A percentile compares a stretch with the other conserved stretches of the same genome.
Conservation (phyloP, 2,888 invertebrate species). For the Folsomia manolachei region DNA sequence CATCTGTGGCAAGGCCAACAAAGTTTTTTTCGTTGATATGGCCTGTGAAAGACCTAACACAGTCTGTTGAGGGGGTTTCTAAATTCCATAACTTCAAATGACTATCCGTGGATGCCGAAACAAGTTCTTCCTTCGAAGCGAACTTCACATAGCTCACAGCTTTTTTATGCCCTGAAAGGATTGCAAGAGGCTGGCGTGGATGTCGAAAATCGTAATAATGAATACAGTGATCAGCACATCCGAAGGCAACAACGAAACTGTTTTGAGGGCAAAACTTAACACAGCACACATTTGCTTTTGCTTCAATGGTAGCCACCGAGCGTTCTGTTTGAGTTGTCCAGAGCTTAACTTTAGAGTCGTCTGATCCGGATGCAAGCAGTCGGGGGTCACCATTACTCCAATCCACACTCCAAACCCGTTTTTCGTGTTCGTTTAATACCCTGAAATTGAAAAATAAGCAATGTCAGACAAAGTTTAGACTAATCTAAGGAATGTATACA, state of each 20-base stretch:
- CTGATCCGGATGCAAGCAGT: constrained; percentile 85
- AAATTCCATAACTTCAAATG: constrained; percentile 89
- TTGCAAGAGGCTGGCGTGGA: constrained; percentile 72
- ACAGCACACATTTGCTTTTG: constrained; percentile 92
- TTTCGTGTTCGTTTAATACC: constrained; percentile 84
- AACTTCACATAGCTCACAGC: constrained; percentile 94
- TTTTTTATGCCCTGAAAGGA: constrained; percentile 86
- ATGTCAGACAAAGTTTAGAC: background rate
- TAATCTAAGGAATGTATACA: background rate
- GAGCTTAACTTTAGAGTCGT: constrained; percentile 87
- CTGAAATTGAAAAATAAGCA: constrained; percentile 22
- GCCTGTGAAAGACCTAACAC: constrained; percentile 80
- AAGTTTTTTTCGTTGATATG: constrained; percentile 95
- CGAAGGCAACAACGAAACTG: constrained; percentile 85
- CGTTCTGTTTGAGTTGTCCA: constrained; percentile 87
- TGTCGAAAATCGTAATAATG: constrained; percentile 91
- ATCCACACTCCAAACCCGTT: constrained; percentile 93
- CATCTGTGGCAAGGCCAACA: constrained; percentile 87
- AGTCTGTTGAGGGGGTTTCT: constrained; percentile 67
- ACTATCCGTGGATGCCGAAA: constrained; percentile 88
- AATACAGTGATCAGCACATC: constrained; percentile 95
- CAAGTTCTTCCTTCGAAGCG: constrained; percentile 76
- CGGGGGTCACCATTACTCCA: constrained; percentile 88
- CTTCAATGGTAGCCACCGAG: constrained; percentile 82
- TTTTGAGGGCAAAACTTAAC: constrained; percentile 84